Evolutionary conservation across 2,797 vertebrate species (phyloP), one percentile per base, ranked within the genome.

Genomic region (Lophius americanus): DNA sequence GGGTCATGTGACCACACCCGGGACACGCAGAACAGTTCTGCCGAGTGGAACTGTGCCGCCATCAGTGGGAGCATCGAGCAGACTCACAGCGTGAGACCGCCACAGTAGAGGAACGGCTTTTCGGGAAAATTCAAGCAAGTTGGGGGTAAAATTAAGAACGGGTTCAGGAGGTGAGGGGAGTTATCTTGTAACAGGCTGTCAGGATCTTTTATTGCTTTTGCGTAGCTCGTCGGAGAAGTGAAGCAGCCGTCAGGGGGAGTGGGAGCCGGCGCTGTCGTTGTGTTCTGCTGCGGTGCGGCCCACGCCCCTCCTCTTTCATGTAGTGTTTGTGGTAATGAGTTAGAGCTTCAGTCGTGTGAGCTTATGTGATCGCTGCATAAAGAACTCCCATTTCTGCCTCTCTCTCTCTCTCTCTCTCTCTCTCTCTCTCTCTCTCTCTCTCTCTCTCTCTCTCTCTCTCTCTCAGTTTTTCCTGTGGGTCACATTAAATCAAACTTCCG

Each of bases 401-500:
- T 55, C 59, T 54, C 11, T 68, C 60, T 66, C 70, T 72, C 83
- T 85, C 74, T 64, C 65, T 23, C 23, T 23, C 23, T 23, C 23
- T 85, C 74, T 64, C 65, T 85, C 74, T 64, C 65, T 23, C 23
- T 23, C 23, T 23, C 23, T 85, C 74, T 64, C 39, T 35, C 57
- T 55, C 59, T 54, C 11, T 68, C 60, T 66, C 70, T 72, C 83
- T 85, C 74, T 64, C 65, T 23, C 23, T 23, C 23, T 23, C 23
- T 85, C 74, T 64, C 65, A 23, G 23, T 23, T 87, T 84, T 83
- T 90, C 86, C 84, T 89, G 68, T 85, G 86, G 88, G 88, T 80
- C 81, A 81, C 85, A 88, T 81, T 89, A 88, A 86, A 91, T 85
- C 73, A 76, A 85, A 78, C 85, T 81, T 85, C 74, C 70, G 78